Conservation (phyloP, 1,140 invertebrate species). For the Proctacanthus coquilletti region DNA sequence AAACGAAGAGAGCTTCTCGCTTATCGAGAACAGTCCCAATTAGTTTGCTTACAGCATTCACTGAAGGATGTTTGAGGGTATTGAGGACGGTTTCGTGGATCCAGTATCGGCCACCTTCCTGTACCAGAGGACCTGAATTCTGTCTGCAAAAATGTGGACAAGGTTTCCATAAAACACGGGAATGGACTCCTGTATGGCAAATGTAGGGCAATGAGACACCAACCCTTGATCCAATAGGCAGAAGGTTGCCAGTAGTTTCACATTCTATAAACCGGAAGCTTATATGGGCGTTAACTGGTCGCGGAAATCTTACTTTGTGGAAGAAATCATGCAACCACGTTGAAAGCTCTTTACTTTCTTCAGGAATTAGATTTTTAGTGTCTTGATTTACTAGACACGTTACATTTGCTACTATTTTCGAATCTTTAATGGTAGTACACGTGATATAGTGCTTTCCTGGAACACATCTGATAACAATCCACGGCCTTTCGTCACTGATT, state of each 20-base stretch:
- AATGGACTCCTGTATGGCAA: constrained; percentile 50
- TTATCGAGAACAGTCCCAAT: constrained; percentile 52
- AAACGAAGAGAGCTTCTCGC: constrained; percentile 57
- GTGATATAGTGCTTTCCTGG: constrained; percentile 57
- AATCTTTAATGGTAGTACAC: constrained; percentile 63
- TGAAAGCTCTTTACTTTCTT: constrained; percentile 47
- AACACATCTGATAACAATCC: constrained; percentile 58
- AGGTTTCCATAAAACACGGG: constrained; percentile 43
- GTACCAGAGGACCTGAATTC: constrained; percentile 34
- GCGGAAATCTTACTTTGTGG: constrained; percentile 37
- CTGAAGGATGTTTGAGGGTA: constrained; percentile 30
- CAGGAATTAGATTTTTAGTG: constrained; percentile 48
- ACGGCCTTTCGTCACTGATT: constrained; percentile 53
- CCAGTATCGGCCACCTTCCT: constrained; percentile 32
- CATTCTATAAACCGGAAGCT: constrained; percentile 51
- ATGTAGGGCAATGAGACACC: constrained; percentile 63
- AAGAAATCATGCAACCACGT: constrained; percentile 59
- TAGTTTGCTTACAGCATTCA: constrained; percentile 37
- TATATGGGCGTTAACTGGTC: constrained; percentile 53
- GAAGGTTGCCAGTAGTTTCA: constrained; percentile 32
- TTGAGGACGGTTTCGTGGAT: constrained; percentile 36
- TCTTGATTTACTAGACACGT: constrained; percentile 52
- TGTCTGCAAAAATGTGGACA: constrained; percentile 42
- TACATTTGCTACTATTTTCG: constrained; percentile 57
- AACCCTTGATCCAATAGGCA: constrained; percentile 50